These are phyloP conservation scores for Spea hammondii DNA, from an alignment of 2,797 vertebrate species.

Conservation along the genomic window DNA sequence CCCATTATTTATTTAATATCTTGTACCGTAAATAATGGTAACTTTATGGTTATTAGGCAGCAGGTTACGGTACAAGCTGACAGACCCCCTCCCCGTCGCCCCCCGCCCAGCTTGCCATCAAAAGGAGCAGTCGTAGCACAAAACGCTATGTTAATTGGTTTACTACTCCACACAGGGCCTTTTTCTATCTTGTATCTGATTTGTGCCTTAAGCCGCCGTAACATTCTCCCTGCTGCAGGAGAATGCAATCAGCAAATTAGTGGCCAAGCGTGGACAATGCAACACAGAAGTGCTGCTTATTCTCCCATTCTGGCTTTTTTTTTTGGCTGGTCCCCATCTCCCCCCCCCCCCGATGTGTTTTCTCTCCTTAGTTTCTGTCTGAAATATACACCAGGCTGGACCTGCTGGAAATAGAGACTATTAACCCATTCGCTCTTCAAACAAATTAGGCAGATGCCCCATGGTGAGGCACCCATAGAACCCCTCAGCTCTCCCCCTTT, in stretches of 20 bases:
- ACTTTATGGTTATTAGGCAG: constrained; percentile 99
- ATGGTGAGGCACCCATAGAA: too few relatives aligned
- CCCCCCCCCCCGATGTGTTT: constrained; percentile 63
- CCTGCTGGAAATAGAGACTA: background rate
- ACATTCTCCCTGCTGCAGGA: constrained; percentile 97
- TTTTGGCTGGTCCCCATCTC: constrained; percentile 18
- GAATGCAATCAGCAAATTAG: constrained; percentile 99
- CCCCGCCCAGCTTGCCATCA: constrained; percentile 76
- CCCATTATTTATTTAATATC: constrained; percentile 93
- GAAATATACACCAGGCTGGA: constrained; percentile 15
- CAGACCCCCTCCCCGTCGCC: constrained; percentile 59
- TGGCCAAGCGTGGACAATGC: constrained; percentile 99
- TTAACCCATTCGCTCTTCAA: background rate
- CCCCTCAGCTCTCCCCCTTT: too few relatives aligned
- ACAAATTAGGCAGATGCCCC: background rate
- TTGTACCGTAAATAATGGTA: constrained; percentile 99
- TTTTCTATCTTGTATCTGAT: constrained; percentile 93
- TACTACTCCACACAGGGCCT: constrained; percentile 91
- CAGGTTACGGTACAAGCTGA: constrained; percentile 92
- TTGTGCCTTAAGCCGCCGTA: constrained; percentile 99
- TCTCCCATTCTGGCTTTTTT: constrained; percentile 65
- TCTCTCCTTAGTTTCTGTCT: constrained; percentile 68
- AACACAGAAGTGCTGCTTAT: constrained; percentile 93
- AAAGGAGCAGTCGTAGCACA: constrained; percentile 91
- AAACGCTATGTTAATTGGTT: constrained; percentile 99